phyloP scores from a whole-genome alignment of 2,888 invertebrate genomes.

The Tortrix viridana region DNA sequence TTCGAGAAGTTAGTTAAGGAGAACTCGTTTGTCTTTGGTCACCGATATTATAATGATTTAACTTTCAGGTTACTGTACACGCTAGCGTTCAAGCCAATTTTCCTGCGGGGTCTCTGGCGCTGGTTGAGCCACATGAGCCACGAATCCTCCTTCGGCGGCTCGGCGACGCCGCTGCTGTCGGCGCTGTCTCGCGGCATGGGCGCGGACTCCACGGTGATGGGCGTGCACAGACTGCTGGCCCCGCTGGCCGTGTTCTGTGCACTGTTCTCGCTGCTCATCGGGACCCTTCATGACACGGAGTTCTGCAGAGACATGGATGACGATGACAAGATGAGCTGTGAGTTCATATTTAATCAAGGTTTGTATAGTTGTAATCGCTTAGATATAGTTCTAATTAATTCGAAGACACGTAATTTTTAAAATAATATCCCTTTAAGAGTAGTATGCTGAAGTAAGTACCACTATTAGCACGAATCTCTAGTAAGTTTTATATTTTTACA shows the following conservation, averaged over 20 bases:
- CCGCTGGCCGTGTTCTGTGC: conserved; percentile 93
- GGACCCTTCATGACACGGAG: conserved; percentile 94
- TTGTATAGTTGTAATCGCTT: not conserved
- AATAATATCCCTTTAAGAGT: not conserved
- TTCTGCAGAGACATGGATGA: conserved; percentile 85
- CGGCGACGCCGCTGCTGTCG: conserved; percentile 85
- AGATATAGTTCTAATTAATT: no score
- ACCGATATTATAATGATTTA: not conserved
- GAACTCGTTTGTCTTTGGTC: no score
- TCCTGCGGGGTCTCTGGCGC: conserved; percentile 90
- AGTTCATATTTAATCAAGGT: conserved; percentile 45
- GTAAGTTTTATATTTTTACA: not conserved
- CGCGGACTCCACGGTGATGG: conserved; percentile 80
- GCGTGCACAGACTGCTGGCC: conserved; percentile 89
- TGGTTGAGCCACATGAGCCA: conserved; percentile 77
- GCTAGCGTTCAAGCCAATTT: conserved; percentile 90
- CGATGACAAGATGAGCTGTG: conserved; percentile 63
- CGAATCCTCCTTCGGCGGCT: conserved; percentile 69
- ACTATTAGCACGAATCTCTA: not conserved
- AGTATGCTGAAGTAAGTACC: not conserved
- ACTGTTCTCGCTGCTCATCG: conserved; percentile 90
- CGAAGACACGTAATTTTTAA: no score
- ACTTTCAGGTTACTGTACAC: conserved; percentile 88
- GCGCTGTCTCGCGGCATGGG: conserved; percentile 88
- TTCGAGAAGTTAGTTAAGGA: no score